phyloP scores from a whole-genome alignment of 2,113 vertebrate genomes.

The Pholis gunnellus region DNA sequence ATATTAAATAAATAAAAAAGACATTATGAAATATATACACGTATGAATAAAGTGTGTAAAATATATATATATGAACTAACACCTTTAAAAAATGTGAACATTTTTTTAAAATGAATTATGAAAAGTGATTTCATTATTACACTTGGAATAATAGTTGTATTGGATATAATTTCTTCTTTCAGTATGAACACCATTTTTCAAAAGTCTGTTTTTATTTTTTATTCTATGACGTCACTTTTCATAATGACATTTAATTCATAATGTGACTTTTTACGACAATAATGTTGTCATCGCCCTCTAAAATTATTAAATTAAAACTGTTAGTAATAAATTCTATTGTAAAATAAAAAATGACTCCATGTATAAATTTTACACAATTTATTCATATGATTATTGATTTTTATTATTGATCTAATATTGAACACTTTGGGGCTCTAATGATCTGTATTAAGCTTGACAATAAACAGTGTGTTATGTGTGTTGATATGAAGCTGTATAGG shows the following conservation, averaged over 20 bases:
- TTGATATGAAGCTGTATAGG: background rate
- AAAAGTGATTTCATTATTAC: too few relatives aligned
- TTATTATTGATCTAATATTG: background rate
- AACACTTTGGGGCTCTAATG: background rate
- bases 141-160: background rate
- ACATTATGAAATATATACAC: background rate
- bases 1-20: background rate
- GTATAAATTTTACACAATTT: background rate
- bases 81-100: too few relatives aligned
- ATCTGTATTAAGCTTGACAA: background rate
- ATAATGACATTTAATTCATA: background rate
- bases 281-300: background rate
- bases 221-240: background rate
- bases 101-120: background rate
- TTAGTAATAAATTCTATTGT: background rate
- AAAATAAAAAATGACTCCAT: background rate
- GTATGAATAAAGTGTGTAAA: background rate
- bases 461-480: background rate
- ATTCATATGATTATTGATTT: background rate
- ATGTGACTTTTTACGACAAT: background rate
- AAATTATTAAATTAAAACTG: too few relatives aligned
- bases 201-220: background rate
- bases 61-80: background rate
- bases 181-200: background rate
- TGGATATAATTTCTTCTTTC: too few relatives aligned